Base-by-base conservation (phyloP, 2,113 vertebrate species). In the Atlantisia rogersi region DNA sequence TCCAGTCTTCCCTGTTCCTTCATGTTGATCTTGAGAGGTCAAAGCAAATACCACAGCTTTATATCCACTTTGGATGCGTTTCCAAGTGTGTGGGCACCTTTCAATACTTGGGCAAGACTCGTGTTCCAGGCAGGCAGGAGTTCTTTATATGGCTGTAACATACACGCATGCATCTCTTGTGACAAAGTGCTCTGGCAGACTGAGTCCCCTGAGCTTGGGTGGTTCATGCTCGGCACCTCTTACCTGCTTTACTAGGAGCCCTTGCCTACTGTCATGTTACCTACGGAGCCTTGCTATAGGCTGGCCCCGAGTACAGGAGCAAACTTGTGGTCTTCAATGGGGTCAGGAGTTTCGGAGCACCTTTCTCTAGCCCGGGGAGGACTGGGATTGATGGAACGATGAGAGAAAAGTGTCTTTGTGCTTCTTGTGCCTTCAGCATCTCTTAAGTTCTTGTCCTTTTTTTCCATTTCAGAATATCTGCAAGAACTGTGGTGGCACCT, bases 401-500 rank as follows among this genome's bases (percentile, higher is more conserved):
- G 12, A 77, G 59, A 58, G 40, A 52, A 64, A 64, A 8, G 12
- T 21, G 52, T 17, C 5, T 50, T 24, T 17, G 29, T 2, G 17
- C 53, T 22, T 29, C 17, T 29, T 50, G 10, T 26, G 31, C 32
- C 26, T 35, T n/a, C 4, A 67, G 11, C 13, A 13, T 67, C 31
- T 53, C 63, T 15, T 26, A 53, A 31, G 85, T 21, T 48, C 17
- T 6, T 46, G 31, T 56, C 19, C 64, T 62, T 8, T 75, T 55
- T 79, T 69, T 80, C 74, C 52, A 8, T 71, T 96, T 35, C 95
- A 99, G 99, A 99, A 97, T 55, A 92, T 79, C 40, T 99, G 99
- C 92, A 98, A 98, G 97, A 99, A 99, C 98, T 99, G 99, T 32
- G 92, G 93, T 2, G 98, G 98, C 4, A 91, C 97, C 46, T 99